Base-by-base conservation (phyloP, 2,797 vertebrate species). In the Stomatorhinus walkeri region DNA sequence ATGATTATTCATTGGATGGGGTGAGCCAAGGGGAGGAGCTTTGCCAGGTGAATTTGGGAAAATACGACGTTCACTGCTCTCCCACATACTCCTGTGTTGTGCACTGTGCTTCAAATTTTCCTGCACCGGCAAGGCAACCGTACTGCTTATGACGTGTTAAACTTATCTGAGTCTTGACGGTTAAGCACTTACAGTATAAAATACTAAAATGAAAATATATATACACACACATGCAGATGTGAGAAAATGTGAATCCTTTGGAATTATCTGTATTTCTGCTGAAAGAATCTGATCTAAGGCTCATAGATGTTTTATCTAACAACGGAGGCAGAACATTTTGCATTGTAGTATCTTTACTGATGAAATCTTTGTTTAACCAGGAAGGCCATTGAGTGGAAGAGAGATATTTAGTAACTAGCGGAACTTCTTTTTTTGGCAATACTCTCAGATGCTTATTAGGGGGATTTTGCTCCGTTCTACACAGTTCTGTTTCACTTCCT, bases 1-100 rank as follows among this genome's bases (percentile, higher is more conserved):
- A 12, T 56, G 51, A 86, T 98, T 97, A 14, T 97, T 99, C 90
- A 97, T 98, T 91, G 96, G 97, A 0, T 97, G 97, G 79, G 54
- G 59, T 19, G 59, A 46, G 59, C 28, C 61, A 54, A 40, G 43
- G 49, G 84, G 32, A 24, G 61, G 84, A 64, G 5, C n/a, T 85
- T 52, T 76, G 59, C 36, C 56, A 28, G 28, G 64, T 36, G 54
- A 56, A 36, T n/a, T 32, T 87, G 56, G 59, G 32, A 43, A 46
- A 87, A 92, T 88, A 92, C 92, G 92, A 93, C 92, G 89, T 94
- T 94, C 91, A 92, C 88, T 81, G 90, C 52, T 81, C 28, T 87
- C 76, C 91, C 88, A 90, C 88, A 92, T 90, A 93, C 89, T 89
- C 90, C 90, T 91, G 10, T 51, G 1, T 22, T 95, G 95, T 94